Conservation (phyloP, 92 coral and sea anemone genomes). For the Actinernus sp. region DNA sequence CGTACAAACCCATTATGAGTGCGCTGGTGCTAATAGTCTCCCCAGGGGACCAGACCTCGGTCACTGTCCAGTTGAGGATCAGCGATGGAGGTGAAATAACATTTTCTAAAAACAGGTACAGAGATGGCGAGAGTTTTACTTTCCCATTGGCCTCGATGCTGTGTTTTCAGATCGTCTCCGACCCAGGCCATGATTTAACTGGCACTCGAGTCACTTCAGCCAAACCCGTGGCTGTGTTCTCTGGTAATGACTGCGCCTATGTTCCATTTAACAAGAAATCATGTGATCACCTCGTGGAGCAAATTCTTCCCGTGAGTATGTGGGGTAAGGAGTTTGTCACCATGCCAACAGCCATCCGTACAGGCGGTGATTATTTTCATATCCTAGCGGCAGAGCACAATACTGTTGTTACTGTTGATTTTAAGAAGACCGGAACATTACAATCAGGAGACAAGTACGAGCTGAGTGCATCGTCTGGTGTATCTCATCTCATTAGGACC, state of each 20-base stretch:
- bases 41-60: constrained; percentile 28
- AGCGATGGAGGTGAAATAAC: constrained; percentile 13
- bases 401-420: constrained; percentile 60
- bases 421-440: constrained; percentile 3
- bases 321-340: constrained; percentile 83
- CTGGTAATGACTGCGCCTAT: constrained; percentile 87
- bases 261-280: constrained; percentile 43
- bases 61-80: constrained; percentile 20
- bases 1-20: constrained; percentile 20
- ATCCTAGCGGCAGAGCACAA: constrained; percentile 67
- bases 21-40: constrained; percentile 56
- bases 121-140: constrained; percentile 47
- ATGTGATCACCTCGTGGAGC: constrained; percentile 89
- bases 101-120: not conserved
- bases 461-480: constrained; percentile 30
- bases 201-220: constrained; percentile 76
- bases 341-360: constrained; percentile 61
- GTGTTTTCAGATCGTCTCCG: constrained; percentile 64
- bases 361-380: constrained; percentile 71
- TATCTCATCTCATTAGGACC: constrained; percentile 50
- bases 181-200: constrained; percentile 42
- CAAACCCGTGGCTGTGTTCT: constrained; percentile 80
- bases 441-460: constrained; percentile 56
- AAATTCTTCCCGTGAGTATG: constrained; percentile 73
- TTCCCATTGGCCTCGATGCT: constrained; percentile 45